phyloP scores from a whole-genome alignment of 2,113 vertebrate genomes.

The Sinocyclocheilus maitianheensis region DNA sequence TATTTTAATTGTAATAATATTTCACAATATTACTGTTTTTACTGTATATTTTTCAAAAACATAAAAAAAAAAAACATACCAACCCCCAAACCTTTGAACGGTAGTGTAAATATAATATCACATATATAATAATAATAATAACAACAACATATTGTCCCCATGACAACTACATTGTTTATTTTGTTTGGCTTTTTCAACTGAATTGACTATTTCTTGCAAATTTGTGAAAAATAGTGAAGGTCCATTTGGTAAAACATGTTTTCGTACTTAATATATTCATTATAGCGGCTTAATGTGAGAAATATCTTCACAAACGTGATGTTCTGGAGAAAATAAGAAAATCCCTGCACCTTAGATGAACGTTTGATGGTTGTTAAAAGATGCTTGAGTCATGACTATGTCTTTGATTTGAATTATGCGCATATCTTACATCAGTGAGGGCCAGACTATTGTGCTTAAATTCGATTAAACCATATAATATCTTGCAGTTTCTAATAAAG shows the following conservation, averaged over 20 bases:
- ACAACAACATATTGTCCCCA: neutral
- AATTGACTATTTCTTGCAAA: neutral
- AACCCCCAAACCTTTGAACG: neutral
- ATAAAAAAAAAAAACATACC: neutral
- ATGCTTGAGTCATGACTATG: neutral
- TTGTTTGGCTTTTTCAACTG: too few species aligned
- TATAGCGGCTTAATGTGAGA: too few species aligned
- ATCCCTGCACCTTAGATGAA: neutral
- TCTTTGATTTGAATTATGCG: neutral
- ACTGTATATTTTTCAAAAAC: neutral
- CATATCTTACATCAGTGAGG: neutral
- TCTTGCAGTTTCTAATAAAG: constrained; percentile 4
- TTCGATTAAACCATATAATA: neutral
- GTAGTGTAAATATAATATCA: neutral
- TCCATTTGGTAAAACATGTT: too few species aligned
- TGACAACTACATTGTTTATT: neutral
- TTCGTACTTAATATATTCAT: too few species aligned
- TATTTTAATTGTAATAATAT: neutral
- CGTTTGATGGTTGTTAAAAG: neutral
- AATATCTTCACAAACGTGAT: too few species aligned
- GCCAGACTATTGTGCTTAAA: neutral
- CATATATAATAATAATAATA: too few species aligned
- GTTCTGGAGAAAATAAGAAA: too few species aligned
- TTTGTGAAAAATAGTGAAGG: neutral
- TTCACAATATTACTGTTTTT: neutral